These are phyloP conservation scores for Rhinichthys klamathensis DNA, from an alignment of 2,113 vertebrate genomes.

Conservation along the genomic window DNA sequence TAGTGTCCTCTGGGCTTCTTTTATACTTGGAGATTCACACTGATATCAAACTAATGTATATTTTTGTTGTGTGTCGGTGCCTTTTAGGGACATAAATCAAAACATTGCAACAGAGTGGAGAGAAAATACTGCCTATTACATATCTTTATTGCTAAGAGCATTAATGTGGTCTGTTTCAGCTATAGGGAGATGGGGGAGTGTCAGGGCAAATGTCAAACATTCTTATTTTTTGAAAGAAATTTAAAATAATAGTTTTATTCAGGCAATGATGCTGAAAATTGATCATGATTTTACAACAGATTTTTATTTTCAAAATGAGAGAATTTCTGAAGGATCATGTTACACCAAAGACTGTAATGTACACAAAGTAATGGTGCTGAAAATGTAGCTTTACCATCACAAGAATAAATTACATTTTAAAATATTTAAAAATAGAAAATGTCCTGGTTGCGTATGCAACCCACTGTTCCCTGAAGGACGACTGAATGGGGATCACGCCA, in stretches of 20 bases:
- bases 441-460: too few relatives aligned
- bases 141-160: constrained; percentile 42
- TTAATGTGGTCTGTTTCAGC: constrained; percentile 35
- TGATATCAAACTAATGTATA: constrained; percentile 35
- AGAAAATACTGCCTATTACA: constrained; percentile 31
- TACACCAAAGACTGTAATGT: too few relatives aligned
- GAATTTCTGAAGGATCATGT: too few relatives aligned
- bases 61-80: constrained; percentile 17
- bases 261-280: neutral
- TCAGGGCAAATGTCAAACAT: neutral
- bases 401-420: too few relatives aligned
- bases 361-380: too few relatives aligned
- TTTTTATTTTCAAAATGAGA: neutral
- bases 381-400: too few relatives aligned
- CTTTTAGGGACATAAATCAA: constrained; percentile 23
- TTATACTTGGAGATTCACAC: constrained; percentile 31
- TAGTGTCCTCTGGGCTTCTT: constrained; percentile 38
- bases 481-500: too few relatives aligned
- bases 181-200: neutral
- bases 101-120: neutral
- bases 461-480: too few relatives aligned
- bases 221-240: neutral
- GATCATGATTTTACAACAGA: neutral
- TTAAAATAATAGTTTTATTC: neutral
- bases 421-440: too few relatives aligned